Conservation (phyloP, 2,888 invertebrate species). For the Caenorhabditis macrosperma region DNA sequence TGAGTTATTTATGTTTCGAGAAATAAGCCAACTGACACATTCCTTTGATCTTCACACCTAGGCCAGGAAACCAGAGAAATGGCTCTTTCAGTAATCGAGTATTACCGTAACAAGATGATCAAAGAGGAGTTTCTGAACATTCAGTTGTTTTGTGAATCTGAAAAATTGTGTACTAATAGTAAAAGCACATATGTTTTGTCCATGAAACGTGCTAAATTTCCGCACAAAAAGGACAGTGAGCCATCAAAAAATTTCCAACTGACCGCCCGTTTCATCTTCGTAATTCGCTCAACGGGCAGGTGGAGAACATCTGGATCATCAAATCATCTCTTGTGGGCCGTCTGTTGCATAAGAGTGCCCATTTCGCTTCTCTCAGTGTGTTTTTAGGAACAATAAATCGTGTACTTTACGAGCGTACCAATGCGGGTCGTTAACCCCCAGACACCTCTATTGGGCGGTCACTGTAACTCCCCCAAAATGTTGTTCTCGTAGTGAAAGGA, state of each 20-base stretch:
- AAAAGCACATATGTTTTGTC: too few relatives aligned
- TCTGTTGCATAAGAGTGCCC: conserved; percentile 26
- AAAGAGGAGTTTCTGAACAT: too few relatives aligned
- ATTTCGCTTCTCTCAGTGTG: not conserved
- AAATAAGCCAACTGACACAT: not conserved
- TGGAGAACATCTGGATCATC: conserved; percentile 37
- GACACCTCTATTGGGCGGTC: not conserved
- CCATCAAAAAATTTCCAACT: conserved; percentile 14
- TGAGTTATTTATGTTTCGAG: not conserved
- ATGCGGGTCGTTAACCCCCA: not conserved
- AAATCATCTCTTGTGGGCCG: conserved; percentile 7
- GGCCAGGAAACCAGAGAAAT: not conserved
- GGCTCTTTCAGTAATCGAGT: too few relatives aligned
- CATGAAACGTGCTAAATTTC: too few relatives aligned
- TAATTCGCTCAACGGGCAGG: conserved; percentile 21
- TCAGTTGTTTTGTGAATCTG: too few relatives aligned
- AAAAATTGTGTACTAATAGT: too few relatives aligned
- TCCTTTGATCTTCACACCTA: not conserved
- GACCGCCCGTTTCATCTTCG: conserved; percentile 19
- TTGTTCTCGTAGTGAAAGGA: not conserved
- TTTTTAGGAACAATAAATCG: not conserved
- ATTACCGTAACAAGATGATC: too few relatives aligned
- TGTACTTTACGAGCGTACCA: not conserved
- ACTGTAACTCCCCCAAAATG: not conserved
- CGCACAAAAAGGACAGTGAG: not conserved